Evolutionary conservation across 1,140 invertebrate species (phyloP).

Genomic region (Pseudobourletiella spinata): DNA sequence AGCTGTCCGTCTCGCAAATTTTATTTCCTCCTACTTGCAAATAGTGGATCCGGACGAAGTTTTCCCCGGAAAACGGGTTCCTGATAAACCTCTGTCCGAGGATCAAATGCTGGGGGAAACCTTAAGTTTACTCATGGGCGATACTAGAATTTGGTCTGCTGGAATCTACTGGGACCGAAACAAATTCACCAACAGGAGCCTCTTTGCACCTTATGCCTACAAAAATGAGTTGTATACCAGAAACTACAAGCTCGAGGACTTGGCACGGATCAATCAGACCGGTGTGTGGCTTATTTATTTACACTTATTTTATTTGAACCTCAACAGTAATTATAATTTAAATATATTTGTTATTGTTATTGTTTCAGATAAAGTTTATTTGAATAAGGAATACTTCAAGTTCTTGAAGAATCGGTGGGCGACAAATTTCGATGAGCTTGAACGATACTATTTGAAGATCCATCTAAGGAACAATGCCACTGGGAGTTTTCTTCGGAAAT

Average conservation of each 20-base stretch:
- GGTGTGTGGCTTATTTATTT: constrained; percentile 43
- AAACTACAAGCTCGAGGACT: constrained; percentile 78
- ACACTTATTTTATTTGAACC: constrained; percentile 6
- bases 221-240: constrained; percentile 70
- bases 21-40: constrained; percentile 86
- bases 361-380: constrained; percentile 64
- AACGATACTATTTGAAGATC: constrained; percentile 87
- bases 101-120: constrained; percentile 93
- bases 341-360: neutral
- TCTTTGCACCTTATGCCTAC: constrained; percentile 91
- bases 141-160: constrained; percentile 82
- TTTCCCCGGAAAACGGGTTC: constrained; percentile 80
- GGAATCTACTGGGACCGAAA: constrained; percentile 92
- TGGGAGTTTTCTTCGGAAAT: constrained; percentile 68
- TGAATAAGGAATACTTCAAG: constrained; percentile 75
- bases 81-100: constrained; percentile 77
- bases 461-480: constrained; percentile 80
- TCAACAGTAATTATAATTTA: neutral
- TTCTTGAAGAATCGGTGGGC: constrained; percentile 85
- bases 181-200: constrained; percentile 84
- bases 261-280: constrained; percentile 66
- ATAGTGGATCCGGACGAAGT: constrained; percentile 86
- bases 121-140: constrained; percentile 77
- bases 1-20: constrained; percentile 87
- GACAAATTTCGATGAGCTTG: constrained; percentile 82